Conservation (phyloP, 2,113 vertebrate genomes). For the Leucosticte australis region DNA sequence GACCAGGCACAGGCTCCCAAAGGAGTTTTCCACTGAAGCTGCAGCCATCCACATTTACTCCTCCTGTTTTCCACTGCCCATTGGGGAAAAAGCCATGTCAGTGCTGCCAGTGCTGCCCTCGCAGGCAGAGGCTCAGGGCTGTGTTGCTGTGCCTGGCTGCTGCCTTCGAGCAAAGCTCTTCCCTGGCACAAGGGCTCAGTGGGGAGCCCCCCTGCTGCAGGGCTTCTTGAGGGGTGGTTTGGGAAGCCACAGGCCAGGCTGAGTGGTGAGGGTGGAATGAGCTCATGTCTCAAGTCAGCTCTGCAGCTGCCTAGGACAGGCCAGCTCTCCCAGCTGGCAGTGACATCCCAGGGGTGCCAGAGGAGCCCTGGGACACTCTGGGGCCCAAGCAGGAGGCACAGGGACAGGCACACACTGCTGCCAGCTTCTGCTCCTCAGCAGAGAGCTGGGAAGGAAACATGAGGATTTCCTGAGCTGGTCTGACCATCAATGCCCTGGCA, state of each 20-base stretch:
- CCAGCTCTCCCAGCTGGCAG: background rate
- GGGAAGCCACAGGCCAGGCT: background rate
- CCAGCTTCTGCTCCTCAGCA: background rate
- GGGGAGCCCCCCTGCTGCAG: background rate
- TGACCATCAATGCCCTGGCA: background rate
- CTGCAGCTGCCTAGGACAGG: background rate
- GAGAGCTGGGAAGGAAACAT: background rate
- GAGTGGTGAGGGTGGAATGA: background rate
- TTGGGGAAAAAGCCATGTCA: background rate
- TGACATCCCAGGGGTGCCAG: background rate
- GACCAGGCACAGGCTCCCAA: background rate
- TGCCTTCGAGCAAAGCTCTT: background rate
- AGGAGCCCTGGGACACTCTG: background rate
- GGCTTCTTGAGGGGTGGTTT: background rate
- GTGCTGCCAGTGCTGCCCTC: background rate
- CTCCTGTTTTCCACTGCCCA: background rate
- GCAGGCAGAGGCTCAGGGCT: background rate
- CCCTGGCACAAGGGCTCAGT: background rate
- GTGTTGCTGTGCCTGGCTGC: rapidly evolving
- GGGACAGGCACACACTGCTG: background rate
- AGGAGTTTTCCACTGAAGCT: background rate
- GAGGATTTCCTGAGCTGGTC: background rate
- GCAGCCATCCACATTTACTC: background rate
- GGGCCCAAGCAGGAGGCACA: background rate
- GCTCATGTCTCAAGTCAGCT: background rate